phyloP scores from a whole-genome alignment of 2,888 invertebrate genomes.

The Heliconius ethilla region DNA sequence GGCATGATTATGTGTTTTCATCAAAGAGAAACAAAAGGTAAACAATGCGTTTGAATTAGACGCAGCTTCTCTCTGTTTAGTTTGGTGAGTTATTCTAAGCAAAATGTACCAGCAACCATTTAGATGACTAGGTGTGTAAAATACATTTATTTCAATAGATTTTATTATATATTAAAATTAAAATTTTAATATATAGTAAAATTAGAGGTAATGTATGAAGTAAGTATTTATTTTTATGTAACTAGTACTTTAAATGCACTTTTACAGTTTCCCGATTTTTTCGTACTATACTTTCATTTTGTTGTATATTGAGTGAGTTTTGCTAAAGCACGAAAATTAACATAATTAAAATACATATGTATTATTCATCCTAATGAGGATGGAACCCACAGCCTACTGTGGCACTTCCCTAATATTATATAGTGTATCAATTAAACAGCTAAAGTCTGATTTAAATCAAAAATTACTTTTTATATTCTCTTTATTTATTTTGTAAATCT shows the following conservation, averaged over 20 bases:
- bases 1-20: no score
- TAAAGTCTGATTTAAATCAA: slow-evolving; percentile 30
- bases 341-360: not conserved
- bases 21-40: no score
- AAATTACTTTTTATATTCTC: slow-evolving; percentile 25
- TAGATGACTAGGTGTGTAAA: no score
- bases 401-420: not conserved
- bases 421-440: not conserved
- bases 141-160: not conserved
- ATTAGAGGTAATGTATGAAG: not conserved
- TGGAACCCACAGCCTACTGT: no score
- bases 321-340: not conserved
- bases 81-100: no score
- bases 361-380: no score
- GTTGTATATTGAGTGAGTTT: not conserved
- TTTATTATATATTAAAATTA: not conserved
- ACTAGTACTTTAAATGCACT: no score
- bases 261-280: no score
- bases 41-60: rapidly evolving
- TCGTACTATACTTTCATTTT: no score
- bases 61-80: no score
- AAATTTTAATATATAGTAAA: no score
- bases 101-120: not conserved
- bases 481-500: slow-evolving; percentile 49
- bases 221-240: not conserved